These are phyloP conservation scores for Hydrotaea cyrtoneurina DNA, from an alignment of 2,888 invertebrate genomes.

Conservation along the genomic window DNA sequence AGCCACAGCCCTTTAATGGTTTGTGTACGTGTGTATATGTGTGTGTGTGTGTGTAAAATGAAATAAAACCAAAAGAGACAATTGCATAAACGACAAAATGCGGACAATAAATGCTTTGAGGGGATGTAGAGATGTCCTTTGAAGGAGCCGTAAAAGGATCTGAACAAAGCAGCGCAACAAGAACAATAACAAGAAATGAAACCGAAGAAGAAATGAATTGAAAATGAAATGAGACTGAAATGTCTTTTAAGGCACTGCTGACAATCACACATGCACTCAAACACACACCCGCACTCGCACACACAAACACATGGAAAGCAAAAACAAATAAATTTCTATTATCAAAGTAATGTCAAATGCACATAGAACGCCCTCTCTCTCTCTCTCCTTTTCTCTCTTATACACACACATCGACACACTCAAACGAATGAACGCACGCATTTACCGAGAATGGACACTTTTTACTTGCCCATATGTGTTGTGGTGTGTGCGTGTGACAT, in stretches of 20 bases:
- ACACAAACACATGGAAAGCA: conserved; percentile 22
- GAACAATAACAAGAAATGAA: conserved; percentile 40
- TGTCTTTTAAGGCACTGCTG: conserved; percentile 38
- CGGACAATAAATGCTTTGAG: conserved; percentile 37
- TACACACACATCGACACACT: conserved; percentile 47
- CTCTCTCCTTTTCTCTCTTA: conserved; percentile 6
- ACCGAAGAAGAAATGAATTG: conserved; percentile 29
- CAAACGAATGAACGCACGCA: conserved; percentile 39
- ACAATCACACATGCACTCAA: conserved; percentile 17
- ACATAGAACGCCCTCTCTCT: conserved; percentile 40
- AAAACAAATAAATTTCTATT: conserved; percentile 56
- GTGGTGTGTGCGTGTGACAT: conserved; percentile 1
- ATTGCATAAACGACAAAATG: conserved; percentile 43
- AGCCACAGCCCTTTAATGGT: not conserved
- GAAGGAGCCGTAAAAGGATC: conserved; percentile 4
- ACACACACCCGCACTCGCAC: conserved; percentile 28
- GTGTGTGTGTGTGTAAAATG: too few species aligned
- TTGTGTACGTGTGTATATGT: not conserved
- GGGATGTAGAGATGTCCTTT: conserved; percentile 43
- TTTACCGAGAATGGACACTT: conserved; percentile 26
- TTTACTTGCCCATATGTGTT: conserved; percentile 35
- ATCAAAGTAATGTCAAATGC: conserved; percentile 57
- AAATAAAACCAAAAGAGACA: conserved; percentile 27
- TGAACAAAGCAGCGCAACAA: conserved; percentile 28
- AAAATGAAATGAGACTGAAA: conserved; percentile 48